A percentile compares a stretch with the other conserved stretches of the same genome.
Evolutionary conservation across 37 sponge, comb jelly and placozoan genomes (phyloP).

Genomic region (Axinella damicornis): DNA sequence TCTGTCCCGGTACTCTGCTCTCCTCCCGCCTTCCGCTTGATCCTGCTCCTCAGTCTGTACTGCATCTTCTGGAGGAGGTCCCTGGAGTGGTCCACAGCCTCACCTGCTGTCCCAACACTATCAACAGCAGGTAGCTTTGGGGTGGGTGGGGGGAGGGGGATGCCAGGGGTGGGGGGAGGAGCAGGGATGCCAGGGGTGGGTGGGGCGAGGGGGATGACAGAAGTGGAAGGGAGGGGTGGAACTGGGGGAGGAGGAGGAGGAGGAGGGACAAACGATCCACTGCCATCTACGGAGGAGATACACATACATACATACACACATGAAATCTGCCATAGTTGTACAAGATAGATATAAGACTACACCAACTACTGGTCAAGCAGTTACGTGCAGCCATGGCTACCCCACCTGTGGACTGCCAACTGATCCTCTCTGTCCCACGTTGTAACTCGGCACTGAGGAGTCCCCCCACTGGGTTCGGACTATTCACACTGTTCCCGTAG

Average conservation of each 20-base stretch:
- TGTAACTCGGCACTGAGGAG: background rate
- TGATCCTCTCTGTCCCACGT: slow-evolving; percentile 1
- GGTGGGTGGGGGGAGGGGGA: background rate
- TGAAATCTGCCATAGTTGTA: too few relatives aligned
- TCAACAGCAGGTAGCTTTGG: slow-evolving; percentile 4
- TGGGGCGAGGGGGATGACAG: slow-evolving; percentile 10
- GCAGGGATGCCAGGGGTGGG: background rate
- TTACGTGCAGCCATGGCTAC: too few relatives aligned
- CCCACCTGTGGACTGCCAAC: slow-evolving; percentile 28
- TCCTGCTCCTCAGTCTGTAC: slow-evolving; percentile 56
- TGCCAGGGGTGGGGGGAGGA: background rate
- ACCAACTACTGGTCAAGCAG: too few relatives aligned
- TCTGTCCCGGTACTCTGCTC: background rate
- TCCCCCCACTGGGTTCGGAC: slow-evolving; percentile 9
- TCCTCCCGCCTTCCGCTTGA: slow-evolving; percentile 31
- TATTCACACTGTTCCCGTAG: slow-evolving; percentile 38
- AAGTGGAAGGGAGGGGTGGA: too few relatives aligned
- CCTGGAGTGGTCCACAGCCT: background rate
- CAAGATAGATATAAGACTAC: too few relatives aligned
- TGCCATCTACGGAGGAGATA: too few relatives aligned
- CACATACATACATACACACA: too few relatives aligned
- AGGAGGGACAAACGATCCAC: background rate
- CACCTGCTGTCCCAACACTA: background rate
- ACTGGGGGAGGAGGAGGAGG: too few relatives aligned
- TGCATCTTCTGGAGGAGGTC: slow-evolving; percentile 67